Conservation (phyloP, 2,113 vertebrate genomes). For the Microcebus ravelobensis region DNA sequence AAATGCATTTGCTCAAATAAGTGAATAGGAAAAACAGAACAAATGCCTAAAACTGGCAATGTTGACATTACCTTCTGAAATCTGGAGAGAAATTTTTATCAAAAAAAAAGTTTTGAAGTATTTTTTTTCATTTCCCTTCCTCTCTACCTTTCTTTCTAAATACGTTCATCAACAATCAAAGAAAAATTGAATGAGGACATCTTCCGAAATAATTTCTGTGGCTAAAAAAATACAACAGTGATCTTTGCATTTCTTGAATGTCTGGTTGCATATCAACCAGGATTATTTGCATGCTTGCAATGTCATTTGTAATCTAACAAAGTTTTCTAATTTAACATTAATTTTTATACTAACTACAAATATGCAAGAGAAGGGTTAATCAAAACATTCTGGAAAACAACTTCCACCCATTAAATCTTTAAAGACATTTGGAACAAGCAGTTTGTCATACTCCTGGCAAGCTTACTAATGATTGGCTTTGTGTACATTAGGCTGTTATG, state of each 20-base stretch:
- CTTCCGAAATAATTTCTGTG: background rate
- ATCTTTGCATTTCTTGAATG: background rate
- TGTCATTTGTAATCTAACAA: slow-evolving; percentile 39
- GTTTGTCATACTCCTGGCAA: slow-evolving; percentile 81
- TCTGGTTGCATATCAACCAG: background rate
- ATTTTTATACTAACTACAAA: slow-evolving; percentile 52
- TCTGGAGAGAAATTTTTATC: background rate
- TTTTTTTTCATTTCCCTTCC: background rate
- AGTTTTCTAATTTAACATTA: slow-evolving; percentile 46
- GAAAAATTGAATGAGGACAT: background rate
- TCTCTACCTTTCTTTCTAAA: background rate
- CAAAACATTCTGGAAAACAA: slow-evolving; percentile 66
- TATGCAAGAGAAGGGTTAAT: slow-evolving; percentile 70
- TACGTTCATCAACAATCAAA: background rate
- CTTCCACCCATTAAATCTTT: slow-evolving; percentile 60
- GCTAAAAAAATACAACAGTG: background rate
- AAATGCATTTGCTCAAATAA: slow-evolving; percentile 34
- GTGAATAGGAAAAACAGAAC: background rate
- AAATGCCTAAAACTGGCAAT: background rate
- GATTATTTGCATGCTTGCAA: background rate
- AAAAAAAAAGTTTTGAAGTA: background rate
- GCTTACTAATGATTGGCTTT: slow-evolving; percentile 78
- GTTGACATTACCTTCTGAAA: background rate
- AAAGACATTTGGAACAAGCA: slow-evolving; percentile 62
- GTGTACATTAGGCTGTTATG: slow-evolving; percentile 80